Percentiles rank a stretch among this genome's conserved stretches.
Conservation (phyloP, 2,888 invertebrate species). For the Ectobius pallidus region DNA sequence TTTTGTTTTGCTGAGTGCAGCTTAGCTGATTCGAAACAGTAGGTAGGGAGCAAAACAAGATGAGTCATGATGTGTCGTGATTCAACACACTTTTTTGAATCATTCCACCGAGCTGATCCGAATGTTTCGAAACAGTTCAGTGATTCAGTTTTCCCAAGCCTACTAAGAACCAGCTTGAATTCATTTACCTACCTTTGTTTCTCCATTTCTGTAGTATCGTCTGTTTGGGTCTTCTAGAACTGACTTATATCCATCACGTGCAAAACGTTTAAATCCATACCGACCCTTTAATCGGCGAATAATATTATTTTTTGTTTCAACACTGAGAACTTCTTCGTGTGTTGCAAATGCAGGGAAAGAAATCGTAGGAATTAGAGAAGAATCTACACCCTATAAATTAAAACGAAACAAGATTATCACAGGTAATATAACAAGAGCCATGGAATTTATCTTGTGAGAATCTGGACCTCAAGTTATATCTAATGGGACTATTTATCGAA, state of each 20-base stretch:
- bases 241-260: constrained; percentile 92
- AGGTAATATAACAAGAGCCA: not conserved
- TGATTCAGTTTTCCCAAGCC: no score
- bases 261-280: constrained; percentile 93
- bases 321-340: constrained; percentile 90
- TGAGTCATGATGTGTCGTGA: no score
- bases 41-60: no score
- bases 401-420: not conserved
- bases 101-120: no score
- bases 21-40: no score
- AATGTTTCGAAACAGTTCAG: no score
- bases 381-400: constrained; percentile 81
- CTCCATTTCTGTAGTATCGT: constrained; percentile 86
- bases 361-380: constrained; percentile 88
- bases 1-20: no score
- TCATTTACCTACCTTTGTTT: constrained; percentile 86
- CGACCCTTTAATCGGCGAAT: constrained; percentile 81
- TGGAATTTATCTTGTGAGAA: no score
- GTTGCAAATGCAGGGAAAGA: constrained; percentile 98
- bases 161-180: no score
- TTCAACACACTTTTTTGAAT: no score
- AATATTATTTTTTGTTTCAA: constrained; percentile 85
- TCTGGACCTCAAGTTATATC: no score
- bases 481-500: no score
- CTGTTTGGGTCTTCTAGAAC: constrained; percentile 78